These are phyloP conservation scores for Rhamphomyia laevipes DNA, from an alignment of 2,888 invertebrate species.

Conservation along the genomic window DNA sequence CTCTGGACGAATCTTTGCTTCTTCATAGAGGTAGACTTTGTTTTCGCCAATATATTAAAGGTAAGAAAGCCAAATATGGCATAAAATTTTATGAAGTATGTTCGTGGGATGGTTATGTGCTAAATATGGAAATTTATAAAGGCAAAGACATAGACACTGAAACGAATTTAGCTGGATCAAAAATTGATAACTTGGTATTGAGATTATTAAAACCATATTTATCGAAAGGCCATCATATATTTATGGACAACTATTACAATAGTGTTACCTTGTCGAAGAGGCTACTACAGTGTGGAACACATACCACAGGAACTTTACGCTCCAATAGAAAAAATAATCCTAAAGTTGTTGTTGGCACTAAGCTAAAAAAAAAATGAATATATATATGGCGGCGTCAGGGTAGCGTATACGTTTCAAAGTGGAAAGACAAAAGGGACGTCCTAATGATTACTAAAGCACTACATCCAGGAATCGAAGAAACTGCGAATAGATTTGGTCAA, in stretches of 20 bases:
- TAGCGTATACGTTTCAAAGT: neutral
- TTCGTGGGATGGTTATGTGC: neutral
- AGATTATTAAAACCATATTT: constrained; percentile 6
- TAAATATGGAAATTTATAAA: constrained; percentile 1
- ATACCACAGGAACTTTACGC: constrained; percentile 8
- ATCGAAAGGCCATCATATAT: constrained; percentile 21
- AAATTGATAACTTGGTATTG: neutral
- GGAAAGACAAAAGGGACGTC: neutral
- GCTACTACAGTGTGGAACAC: constrained; percentile 15
- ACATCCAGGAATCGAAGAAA: neutral
- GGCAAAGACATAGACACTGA: neutral
- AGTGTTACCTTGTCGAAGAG: constrained; percentile 15
- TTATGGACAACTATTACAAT: constrained; percentile 23
- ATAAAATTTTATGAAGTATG: constrained; percentile 1
- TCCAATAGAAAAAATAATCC: constrained; percentile 3
- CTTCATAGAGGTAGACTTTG: neutral
- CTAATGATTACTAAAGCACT: neutral
- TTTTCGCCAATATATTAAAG: neutral
- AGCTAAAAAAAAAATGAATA: constrained; percentile 4
- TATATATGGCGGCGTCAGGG: neutral
- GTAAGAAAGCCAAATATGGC: neutral
- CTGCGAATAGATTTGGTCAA: constrained; percentile 2
- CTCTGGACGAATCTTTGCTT: neutral
- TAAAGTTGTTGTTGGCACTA: neutral
- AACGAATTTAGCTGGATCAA: neutral